Conservation (phyloP, 1,140 invertebrate genomes). For the Hestina assimilis region DNA sequence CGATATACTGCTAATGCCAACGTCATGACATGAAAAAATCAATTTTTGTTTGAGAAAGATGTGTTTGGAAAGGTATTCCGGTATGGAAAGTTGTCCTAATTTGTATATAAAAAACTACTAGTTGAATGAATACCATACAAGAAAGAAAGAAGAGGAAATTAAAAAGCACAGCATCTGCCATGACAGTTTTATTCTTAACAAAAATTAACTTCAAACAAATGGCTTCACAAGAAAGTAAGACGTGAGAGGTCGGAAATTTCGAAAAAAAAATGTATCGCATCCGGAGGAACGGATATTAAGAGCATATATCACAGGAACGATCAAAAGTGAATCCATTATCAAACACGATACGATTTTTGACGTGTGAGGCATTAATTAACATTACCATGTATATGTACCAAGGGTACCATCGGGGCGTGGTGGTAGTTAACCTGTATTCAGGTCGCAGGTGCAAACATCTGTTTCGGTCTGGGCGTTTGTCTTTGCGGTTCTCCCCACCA, state of each 20-base stretch:
- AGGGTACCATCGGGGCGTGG: too few species aligned
- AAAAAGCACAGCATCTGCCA: conserved; percentile 54
- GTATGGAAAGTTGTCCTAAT: too few species aligned
- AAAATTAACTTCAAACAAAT: conserved; percentile 52
- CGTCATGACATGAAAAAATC: too few species aligned
- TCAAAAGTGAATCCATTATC: conserved; percentile 32
- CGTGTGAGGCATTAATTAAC: conserved; percentile 42
- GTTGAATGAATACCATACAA: neutral
- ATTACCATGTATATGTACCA: too few species aligned
- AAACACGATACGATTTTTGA: conserved; percentile 30
- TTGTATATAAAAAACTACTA: neutral
- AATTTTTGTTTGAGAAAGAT: too few species aligned
- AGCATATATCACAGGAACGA: conserved; percentile 40
- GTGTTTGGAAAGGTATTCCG: too few species aligned
- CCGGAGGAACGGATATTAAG: conserved; percentile 40
- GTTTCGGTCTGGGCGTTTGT: too few species aligned
- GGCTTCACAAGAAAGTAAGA: conserved; percentile 44
- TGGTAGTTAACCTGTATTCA: too few species aligned
- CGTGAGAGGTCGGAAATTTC: conserved; percentile 46
- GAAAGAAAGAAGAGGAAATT: conserved; percentile 35
- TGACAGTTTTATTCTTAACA: conserved; percentile 33
- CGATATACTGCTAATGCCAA: too few species aligned
- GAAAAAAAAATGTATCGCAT: conserved; percentile 46
- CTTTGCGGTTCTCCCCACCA: too few species aligned
- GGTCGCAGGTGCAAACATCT: too few species aligned